These are phyloP conservation scores for Syngnathus scovelli DNA, from an alignment of 2,113 vertebrate genomes.

Conservation along the genomic window DNA sequence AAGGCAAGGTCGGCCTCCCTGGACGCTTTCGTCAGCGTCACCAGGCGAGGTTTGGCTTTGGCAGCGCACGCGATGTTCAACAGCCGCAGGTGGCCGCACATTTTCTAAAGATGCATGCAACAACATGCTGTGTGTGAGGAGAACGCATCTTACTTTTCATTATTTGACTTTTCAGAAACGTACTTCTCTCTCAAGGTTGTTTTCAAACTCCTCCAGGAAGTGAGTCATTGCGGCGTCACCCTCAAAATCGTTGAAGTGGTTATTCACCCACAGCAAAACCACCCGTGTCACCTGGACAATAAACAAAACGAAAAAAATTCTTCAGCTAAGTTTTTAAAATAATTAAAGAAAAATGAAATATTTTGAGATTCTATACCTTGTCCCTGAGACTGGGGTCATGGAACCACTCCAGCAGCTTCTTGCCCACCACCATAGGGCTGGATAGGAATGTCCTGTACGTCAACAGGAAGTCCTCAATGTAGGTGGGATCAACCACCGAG, in stretches of 20 bases:
- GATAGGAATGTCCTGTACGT: slow-evolving; percentile 97
- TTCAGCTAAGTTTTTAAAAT: background rate
- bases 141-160: background rate
- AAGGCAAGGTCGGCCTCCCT: slow-evolving; percentile 92
- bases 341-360: background rate
- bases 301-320: background rate
- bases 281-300: slow-evolving; percentile 93
- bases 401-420: slow-evolving; percentile 98
- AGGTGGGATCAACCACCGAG: slow-evolving; percentile 96
- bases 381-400: slow-evolving; percentile 99
- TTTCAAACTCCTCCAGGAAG: slow-evolving; percentile 98
- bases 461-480: slow-evolving; percentile 96
- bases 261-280: slow-evolving; percentile 99
- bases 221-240: slow-evolving; percentile 93
- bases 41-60: slow-evolving; percentile 91
- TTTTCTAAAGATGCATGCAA: slow-evolving; percentile 75
- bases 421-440: slow-evolving; percentile 97
- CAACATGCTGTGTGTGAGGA: background rate
- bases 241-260: slow-evolving; percentile 99
- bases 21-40: slow-evolving; percentile 92
- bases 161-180: background rate
- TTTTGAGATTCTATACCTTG: slow-evolving; percentile 79
- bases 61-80: slow-evolving; percentile 98
- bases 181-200: slow-evolving; percentile 97
- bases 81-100: slow-evolving; percentile 95